Conservation (phyloP, 2,888 invertebrate genomes). For the Leuctra nigra region DNA sequence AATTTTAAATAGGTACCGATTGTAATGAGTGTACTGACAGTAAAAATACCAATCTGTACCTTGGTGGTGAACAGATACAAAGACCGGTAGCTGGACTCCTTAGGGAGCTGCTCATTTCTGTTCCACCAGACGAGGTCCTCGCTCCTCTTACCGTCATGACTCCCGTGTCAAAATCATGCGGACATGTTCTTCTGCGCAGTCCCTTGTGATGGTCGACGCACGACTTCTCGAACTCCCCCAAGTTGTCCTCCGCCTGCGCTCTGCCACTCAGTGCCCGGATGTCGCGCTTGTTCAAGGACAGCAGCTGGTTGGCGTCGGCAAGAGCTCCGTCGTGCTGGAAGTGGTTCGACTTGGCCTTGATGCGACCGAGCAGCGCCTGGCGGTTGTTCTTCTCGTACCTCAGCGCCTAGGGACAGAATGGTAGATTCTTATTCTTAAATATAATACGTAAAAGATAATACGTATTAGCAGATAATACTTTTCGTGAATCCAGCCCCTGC, state of each 20-base stretch:
- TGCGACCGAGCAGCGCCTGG: background rate
- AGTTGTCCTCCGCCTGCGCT: conserved; percentile 20
- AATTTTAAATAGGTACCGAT: no score
- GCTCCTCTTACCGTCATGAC: background rate
- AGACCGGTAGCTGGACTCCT: no score
- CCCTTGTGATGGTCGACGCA: conserved; percentile 19
- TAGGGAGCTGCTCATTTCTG: background rate
- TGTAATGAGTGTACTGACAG: no score
- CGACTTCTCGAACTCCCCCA: conserved; percentile 24
- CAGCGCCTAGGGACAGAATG: background rate
- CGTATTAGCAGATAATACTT: no score
- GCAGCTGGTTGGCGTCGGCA: background rate
- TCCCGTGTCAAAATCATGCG: conserved; percentile 8
- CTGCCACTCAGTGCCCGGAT: no score
- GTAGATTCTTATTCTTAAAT: no score
- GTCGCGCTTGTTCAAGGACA: no score
- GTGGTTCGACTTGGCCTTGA: background rate
- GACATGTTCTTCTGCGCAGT: background rate
- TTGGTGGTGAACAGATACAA: no score
- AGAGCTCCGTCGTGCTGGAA: background rate
- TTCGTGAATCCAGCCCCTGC: no score
- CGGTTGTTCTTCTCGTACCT: background rate
- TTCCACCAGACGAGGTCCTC: background rate
- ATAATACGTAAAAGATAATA: no score
- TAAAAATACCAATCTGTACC: no score